These are phyloP conservation scores for Fragum whitleyi DNA, from an alignment of 2,888 invertebrate species.

Conservation along the genomic window DNA sequence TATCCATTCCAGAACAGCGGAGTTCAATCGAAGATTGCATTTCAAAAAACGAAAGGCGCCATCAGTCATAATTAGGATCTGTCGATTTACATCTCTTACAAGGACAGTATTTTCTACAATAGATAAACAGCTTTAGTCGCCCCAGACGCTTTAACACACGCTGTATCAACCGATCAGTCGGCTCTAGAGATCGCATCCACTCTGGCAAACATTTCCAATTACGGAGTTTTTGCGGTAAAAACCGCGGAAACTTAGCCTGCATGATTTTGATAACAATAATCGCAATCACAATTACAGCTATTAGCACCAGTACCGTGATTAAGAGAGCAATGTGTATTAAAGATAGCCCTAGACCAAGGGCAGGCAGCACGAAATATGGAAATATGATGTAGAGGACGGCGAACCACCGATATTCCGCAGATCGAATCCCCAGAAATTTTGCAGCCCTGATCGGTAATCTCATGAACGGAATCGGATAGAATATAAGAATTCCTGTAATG, in stretches of 20 bases:
- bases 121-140: background rate
- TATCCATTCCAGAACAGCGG: no score
- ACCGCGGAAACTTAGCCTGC: constrained; percentile 85
- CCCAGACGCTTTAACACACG: constrained; percentile 5
- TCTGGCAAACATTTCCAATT: constrained; percentile 58
- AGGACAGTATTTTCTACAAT: background rate
- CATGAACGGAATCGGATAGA: constrained; percentile 83
- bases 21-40: no score
- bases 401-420: constrained; percentile 87
- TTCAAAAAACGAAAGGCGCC: no score
- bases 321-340: constrained; percentile 77
- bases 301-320: constrained; percentile 78
- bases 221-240: constrained; percentile 61
- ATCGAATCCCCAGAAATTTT: constrained; percentile 86
- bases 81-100: background rate
- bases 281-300: constrained; percentile 70
- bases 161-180: constrained; percentile 31
- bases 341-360: constrained; percentile 79
- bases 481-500: constrained; percentile 86
- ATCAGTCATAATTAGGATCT: no score
- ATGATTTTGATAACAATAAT: constrained; percentile 80
- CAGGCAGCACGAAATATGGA: constrained; percentile 81
- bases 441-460: constrained; percentile 86
- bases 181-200: constrained; percentile 78
- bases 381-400: constrained; percentile 85